phyloP scores from a whole-genome alignment of 2,797 vertebrate species.

The Coluber constrictor region DNA sequence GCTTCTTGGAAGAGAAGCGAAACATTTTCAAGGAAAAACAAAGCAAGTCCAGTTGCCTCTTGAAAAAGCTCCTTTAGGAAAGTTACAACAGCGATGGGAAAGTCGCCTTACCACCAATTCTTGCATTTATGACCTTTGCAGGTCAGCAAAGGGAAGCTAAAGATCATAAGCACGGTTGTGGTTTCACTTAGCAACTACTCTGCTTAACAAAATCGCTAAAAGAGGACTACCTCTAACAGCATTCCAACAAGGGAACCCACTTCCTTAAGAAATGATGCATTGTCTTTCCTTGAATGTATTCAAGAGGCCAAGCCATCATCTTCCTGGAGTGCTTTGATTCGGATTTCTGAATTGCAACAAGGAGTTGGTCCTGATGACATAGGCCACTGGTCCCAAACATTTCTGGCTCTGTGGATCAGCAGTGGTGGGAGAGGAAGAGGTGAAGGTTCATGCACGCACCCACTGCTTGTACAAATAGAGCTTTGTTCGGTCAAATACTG shows the following conservation, averaged over 20 bases:
- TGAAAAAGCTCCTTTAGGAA: no score
- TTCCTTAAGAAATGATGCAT: neutral
- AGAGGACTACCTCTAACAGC: neutral
- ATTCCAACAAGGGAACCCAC: neutral
- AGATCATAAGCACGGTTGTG: neutral
- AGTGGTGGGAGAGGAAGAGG: accelerated
- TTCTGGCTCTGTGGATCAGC: no score
- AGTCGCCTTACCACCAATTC: neutral
- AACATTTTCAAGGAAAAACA: no score
- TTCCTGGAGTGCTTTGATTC: neutral
- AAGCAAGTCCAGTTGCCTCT: no score
- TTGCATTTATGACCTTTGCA: neutral
- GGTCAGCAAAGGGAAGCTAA: neutral
- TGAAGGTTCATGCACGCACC: no score
- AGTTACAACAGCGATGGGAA: neutral
- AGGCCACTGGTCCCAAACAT: neutral
- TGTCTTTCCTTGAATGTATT: neutral
- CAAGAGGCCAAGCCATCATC: neutral
- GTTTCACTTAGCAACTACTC: neutral
- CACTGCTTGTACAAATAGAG: no score
- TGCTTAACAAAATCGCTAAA: neutral
- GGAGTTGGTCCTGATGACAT: neutral
- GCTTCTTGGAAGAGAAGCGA: no score
- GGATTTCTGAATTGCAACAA: neutral
- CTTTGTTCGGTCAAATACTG: no score